These are phyloP conservation scores for Oncorhynchus mykiss DNA, from an alignment of 2,113 vertebrate genomes.

Conservation along the genomic window DNA sequence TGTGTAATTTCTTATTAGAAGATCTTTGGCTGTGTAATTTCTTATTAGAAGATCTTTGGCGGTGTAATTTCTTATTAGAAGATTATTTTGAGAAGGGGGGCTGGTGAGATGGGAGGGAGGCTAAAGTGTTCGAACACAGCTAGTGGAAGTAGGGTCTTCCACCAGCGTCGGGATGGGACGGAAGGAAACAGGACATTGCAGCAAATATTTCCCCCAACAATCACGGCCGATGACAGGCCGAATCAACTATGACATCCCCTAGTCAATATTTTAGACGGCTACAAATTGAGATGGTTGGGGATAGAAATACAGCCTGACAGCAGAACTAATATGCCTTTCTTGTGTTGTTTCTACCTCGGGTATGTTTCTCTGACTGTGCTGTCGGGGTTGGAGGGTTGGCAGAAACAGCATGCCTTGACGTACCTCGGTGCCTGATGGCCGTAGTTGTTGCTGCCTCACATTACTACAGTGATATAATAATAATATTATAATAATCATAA, in stretches of 20 bases:
- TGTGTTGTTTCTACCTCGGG: conserved; percentile 34
- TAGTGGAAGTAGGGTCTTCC: conserved; percentile 20
- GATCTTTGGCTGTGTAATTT: conserved; percentile 65
- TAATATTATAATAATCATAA: too few relatives aligned
- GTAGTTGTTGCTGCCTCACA: not conserved
- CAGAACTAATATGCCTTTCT: conserved; percentile 45
- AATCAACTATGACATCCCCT: conserved; percentile 41
- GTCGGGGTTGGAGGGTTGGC: conserved; percentile 12
- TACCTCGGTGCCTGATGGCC: not conserved
- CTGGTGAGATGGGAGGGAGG: conserved; percentile 23
- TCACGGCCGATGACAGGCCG: conserved; percentile 23
- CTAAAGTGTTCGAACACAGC: conserved; percentile 15
- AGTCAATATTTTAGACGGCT: conserved; percentile 40
- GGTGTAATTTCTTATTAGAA: conserved; percentile 71
- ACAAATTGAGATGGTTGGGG: conserved; percentile 34
- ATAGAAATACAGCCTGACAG: conserved; percentile 45
- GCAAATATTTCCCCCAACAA: conserved; percentile 36
- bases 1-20: conserved; percentile 71
- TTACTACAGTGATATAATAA: not conserved
- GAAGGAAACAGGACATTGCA: conserved; percentile 9
- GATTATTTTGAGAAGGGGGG: conserved; percentile 64
- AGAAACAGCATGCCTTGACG: not conserved
- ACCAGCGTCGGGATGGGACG: conserved; percentile 1
- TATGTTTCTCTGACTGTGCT: conserved; percentile 16
- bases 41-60: conserved; percentile 73